phyloP scores from a whole-genome alignment of 2,888 invertebrate species.

The Chloroclysta siterata region DNA sequence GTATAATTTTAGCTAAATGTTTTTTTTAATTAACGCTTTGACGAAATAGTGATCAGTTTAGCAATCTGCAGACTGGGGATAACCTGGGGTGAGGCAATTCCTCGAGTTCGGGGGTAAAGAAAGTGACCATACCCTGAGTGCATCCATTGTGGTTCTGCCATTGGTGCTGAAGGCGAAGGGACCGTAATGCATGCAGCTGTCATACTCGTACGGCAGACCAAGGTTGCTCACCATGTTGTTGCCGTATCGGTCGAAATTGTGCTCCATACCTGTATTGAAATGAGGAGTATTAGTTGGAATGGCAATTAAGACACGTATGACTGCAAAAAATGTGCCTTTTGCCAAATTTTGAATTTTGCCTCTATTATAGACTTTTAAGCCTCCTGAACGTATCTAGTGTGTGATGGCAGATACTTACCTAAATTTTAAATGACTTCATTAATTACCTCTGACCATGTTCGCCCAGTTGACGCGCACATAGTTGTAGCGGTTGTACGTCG shows the following conservation, averaged over 20 bases:
- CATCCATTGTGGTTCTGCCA: constrained; percentile 85
- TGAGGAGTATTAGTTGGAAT: too few species aligned
- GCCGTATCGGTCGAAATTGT: constrained; percentile 82
- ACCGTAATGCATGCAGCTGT: constrained; percentile 88
- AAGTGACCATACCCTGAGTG: constrained; percentile 53
- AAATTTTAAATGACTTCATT: neutral
- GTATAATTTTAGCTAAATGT: too few species aligned
- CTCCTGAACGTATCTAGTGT: neutral
- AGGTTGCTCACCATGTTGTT: constrained; percentile 81
- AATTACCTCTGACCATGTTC: constrained; percentile 79
- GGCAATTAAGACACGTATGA: too few species aligned
- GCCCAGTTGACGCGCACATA: constrained; percentile 88
- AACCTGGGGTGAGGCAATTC: neutral
- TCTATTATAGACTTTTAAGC: too few species aligned
- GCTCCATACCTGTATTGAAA: constrained; percentile 45
- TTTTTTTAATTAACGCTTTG: too few species aligned
- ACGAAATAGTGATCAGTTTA: too few species aligned
- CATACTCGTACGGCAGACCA: constrained; percentile 86
- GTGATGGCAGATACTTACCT: too few species aligned
- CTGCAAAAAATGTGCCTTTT: too few species aligned
- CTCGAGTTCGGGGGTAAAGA: neutral
- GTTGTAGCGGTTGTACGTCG: constrained; percentile 55
- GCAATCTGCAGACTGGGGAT: too few species aligned
- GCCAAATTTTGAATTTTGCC: too few species aligned
- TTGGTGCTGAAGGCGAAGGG: constrained; percentile 86